Conservation (phyloP, 2,797 vertebrate genomes). For the Eptatretus atami region DNA sequence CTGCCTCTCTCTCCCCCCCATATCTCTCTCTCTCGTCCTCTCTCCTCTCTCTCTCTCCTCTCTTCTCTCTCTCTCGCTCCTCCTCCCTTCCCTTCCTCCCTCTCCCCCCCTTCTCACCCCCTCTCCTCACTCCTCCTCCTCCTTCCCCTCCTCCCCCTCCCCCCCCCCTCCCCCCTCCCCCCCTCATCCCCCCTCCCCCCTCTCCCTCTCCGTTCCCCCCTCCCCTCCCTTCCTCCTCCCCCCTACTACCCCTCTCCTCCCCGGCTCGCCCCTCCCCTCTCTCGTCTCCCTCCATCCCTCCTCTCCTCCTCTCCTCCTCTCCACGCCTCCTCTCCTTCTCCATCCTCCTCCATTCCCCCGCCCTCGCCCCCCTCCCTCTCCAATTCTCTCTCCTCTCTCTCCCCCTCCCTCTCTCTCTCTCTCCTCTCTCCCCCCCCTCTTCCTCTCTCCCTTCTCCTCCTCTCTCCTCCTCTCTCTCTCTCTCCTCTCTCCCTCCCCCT, state of each 20-base stretch:
- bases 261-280: too few relatives aligned
- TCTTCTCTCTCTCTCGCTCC: too few relatives aligned
- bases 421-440: neutral
- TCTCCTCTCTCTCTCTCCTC: too few relatives aligned
- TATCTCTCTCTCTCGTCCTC: too few relatives aligned
- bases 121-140: neutral
- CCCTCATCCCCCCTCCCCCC: neutral
- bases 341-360: too few relatives aligned
- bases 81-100: neutral
- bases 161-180: neutral
- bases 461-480: neutral
- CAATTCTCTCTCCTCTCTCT: neutral
- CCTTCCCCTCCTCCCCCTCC: neutral
- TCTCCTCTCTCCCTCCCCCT: neutral
- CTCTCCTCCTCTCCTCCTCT: too few relatives aligned
- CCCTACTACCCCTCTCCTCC: neutral
- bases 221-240: constrained; percentile 14
- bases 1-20: too few relatives aligned
- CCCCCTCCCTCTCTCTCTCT: neutral
- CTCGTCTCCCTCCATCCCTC: too few relatives aligned
- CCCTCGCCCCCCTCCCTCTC: too few relatives aligned
- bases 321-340: too few relatives aligned
- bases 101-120: neutral
- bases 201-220: constrained; percentile 17
- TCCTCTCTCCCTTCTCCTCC: neutral